Evolutionary conservation across 2,797 vertebrate genomes (phyloP).

Genomic region (Botia almorhae): DNA sequence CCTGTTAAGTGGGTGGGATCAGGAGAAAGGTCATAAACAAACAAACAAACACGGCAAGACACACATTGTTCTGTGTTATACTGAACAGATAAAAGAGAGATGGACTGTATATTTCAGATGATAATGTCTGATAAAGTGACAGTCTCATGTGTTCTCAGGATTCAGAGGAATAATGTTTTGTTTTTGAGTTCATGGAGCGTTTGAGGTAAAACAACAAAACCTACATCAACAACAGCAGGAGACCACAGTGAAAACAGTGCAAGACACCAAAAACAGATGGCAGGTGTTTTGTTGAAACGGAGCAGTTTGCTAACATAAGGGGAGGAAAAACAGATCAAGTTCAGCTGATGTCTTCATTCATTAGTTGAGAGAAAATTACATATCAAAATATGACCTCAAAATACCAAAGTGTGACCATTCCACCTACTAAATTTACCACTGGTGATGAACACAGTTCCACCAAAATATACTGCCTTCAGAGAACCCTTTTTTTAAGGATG

Average conservation of each 20-base stretch:
- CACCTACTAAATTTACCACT: not conserved
- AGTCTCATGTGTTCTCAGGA: not conserved
- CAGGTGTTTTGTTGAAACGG: not conserved
- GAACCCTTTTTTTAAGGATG: not conserved
- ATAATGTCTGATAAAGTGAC: not conserved
- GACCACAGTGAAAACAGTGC: not conserved
- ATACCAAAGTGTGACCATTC: not conserved
- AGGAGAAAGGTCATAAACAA: not conserved
- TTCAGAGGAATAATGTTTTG: not conserved
- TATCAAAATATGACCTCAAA: not conserved
- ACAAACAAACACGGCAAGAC: not conserved
- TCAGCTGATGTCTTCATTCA: not conserved
- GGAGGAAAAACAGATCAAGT: not conserved
- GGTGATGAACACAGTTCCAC: not conserved
- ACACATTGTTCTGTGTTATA: not conserved
- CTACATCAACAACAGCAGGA: not conserved
- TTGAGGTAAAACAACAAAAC: not conserved
- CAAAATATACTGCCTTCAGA: too few relatives aligned
- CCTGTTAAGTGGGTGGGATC: too few relatives aligned
- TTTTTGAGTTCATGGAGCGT: not conserved
- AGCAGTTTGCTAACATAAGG: not conserved
- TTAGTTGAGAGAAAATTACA: not conserved
- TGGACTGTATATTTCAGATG: not conserved
- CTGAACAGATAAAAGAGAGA: not conserved
- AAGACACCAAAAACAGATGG: not conserved